Evolutionary conservation across 2,113 vertebrate genomes (phyloP).

Genomic region (Menura novaehollandiae): DNA sequence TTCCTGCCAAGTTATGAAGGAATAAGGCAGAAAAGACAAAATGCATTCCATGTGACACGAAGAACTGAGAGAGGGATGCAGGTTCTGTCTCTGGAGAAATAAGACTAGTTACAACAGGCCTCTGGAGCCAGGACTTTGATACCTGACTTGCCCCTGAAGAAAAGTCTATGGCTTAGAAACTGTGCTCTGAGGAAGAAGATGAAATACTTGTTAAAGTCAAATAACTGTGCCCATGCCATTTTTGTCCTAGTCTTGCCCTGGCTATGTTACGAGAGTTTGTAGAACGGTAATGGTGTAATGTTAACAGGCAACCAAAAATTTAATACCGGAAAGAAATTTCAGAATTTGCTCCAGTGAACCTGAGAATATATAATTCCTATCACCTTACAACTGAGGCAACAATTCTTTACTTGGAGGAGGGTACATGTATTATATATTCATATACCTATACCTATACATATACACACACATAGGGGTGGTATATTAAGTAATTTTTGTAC

Average conservation of each 20-base stretch:
- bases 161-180: neutral
- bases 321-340: neutral
- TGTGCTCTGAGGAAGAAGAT: neutral
- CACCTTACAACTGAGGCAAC: neutral
- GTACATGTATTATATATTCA: neutral
- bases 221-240: neutral
- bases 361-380: neutral
- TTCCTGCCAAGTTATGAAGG: neutral
- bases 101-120: neutral
- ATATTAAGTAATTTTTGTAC: neutral
- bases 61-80: neutral
- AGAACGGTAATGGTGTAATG: neutral
- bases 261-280: neutral
- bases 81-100: conserved; percentile 18
- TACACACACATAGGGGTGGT: neutral
- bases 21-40: neutral
- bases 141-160: neutral
- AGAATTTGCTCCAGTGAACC: neutral
- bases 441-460: rapidly evolving
- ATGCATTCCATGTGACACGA: neutral
- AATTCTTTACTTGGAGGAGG: neutral
- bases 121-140: neutral
- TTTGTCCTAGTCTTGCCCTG: neutral
- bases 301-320: neutral
- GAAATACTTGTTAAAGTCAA: neutral